These are phyloP conservation scores for Spea hammondii DNA, from an alignment of 2,797 vertebrate genomes.

Conservation along the genomic window DNA sequence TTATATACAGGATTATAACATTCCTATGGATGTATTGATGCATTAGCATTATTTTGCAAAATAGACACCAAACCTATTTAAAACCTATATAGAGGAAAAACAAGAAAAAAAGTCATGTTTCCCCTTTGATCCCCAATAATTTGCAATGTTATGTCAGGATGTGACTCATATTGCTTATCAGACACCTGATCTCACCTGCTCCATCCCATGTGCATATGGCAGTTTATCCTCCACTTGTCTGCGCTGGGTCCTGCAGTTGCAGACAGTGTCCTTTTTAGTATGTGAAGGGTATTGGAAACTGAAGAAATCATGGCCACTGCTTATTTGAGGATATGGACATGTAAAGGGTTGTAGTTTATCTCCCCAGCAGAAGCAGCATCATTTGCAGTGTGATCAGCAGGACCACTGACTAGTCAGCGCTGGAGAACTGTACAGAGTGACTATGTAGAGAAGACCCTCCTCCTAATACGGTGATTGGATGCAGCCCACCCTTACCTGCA, in stretches of 20 bases:
- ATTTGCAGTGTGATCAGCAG: conserved; percentile 30
- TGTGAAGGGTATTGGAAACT: conserved; percentile 2
- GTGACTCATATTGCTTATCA: no score
- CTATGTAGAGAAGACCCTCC: not conserved
- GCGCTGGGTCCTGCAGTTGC: conserved; percentile 17
- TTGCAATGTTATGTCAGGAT: not conserved
- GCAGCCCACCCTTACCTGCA: conserved; percentile 6
- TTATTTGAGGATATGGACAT: conserved; percentile 20
- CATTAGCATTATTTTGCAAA: not conserved
- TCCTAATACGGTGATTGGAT: conserved; percentile 13
- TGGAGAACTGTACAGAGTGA: conserved; percentile 1
- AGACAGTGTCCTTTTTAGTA: conserved; percentile 27
- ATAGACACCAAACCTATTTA: no score
- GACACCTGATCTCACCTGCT: conserved; percentile 31
- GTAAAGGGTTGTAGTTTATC: conserved; percentile 11
- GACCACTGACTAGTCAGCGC: conserved; percentile 28
- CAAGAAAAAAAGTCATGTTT: no score
- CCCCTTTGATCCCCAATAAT: no score
- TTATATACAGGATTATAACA: not conserved
- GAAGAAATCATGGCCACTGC: conserved; percentile 26
- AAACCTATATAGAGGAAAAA: no score
- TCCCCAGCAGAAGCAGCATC: conserved; percentile 37
- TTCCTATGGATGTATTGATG: not conserved
- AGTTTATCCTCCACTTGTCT: conserved; percentile 22
- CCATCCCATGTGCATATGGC: not conserved